Evolutionary conservation across 2,888 invertebrate species (phyloP), one percentile per base, ranked within the genome.

Genomic region (Synanthedon andrenaeformis): DNA sequence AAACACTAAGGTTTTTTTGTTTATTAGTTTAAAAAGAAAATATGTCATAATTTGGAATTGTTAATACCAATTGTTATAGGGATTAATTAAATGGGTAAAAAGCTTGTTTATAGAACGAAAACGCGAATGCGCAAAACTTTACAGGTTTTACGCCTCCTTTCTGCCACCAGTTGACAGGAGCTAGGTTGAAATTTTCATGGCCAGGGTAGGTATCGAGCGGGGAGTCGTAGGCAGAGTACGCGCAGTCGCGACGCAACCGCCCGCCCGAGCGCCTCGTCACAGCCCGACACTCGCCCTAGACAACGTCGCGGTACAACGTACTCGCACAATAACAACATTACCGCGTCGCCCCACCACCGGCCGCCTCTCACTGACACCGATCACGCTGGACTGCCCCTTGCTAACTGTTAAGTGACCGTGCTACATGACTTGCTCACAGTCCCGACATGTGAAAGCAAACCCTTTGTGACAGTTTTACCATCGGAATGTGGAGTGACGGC

Each of bases 171-270:
- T 82, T 86, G 86, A 85, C 86, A 86, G 83, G 64, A 63, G 67
- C 65, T 75, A 69, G 76, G 76, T 74, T 86, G 82, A 86, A 86
- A 82, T 70, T 86, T 87, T 87, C 86, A 87, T 86, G 87, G 86
- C 80, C 86, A 82, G 70, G 64, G 79, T 87, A 87, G 64, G 79
- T 87, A 87, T 87, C 78, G 86, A 58, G 56, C 56, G 54, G 70
- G 65, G 72, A 60, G 69, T 74, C 65, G 67, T 69, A 59, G 72
- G 67, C 57, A 63, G 68, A 62, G 53, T 61, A 56, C 74, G 85
- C 85, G 84, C 83, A 82, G 82, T 69, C 83, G 83, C 83, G 72
- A 53, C 68, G 68, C 23, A 68, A 69, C 67, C 71, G 64, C 61
- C 72, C 74, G 73, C 69, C 69, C 68, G 68, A 70, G 74, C 63